A percentile compares a stretch with the other conserved stretches of the same genome.
Conservation (phyloP, 2,113 vertebrate genomes). For the Petroica traversi region DNA sequence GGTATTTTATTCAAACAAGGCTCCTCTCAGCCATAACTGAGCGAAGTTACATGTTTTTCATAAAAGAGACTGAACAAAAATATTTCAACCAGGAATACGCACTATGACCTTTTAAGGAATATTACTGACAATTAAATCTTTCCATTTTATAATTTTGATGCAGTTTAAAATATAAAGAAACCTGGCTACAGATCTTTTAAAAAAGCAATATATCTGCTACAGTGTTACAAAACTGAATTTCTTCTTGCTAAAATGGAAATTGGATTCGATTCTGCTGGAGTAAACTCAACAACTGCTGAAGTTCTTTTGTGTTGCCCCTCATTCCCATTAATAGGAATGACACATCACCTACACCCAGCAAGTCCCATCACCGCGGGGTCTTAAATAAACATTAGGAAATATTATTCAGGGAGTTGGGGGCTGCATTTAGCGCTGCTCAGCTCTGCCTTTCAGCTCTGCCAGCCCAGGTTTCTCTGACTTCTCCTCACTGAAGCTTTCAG, state of each 20-base stretch:
- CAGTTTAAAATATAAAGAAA: not conserved
- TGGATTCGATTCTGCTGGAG: slow-evolving; percentile 44
- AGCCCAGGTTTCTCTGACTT: not conserved
- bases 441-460: not conserved
- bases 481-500: not conserved
- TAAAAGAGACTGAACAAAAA: not conserved
- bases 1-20: not conserved
- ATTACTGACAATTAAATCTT: not conserved
- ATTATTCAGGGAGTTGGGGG: not conserved
- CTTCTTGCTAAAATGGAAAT: slow-evolving; percentile 53
- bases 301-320: slow-evolving; percentile 31
- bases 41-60: not conserved
- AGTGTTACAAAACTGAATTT: not conserved
- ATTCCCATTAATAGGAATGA: slow-evolving; percentile 37
- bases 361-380: not conserved
- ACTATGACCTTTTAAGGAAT: not conserved
- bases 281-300: slow-evolving; percentile 42
- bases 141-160: not conserved
- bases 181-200: not conserved
- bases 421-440: not conserved
- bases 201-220: not conserved
- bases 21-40: not conserved
- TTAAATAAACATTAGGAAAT: slow-evolving; percentile 50
- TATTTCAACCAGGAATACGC: not conserved
- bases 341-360: not conserved